Base-by-base conservation (phyloP, 2,113 vertebrate genomes). In the Petromus typicus region DNA sequence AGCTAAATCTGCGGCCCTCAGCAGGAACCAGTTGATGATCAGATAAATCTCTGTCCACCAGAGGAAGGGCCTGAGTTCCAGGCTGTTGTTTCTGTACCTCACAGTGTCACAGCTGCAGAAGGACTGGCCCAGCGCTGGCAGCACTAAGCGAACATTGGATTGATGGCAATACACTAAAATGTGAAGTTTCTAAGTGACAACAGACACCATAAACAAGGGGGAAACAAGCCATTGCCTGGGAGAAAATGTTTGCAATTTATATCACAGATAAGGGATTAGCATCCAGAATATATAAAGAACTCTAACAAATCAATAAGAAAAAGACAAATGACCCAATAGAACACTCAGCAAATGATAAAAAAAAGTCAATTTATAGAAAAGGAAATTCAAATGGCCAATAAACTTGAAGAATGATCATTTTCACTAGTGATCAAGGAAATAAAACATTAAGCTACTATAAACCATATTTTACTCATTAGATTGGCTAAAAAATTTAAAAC, bases 201-300 rank as follows among this genome's bases (percentile, higher is more conserved):
- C 51, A 83, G 79, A 81, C 34, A 40, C 95, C 83, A 84, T 96
- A 97, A 97, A 97, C 96, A 96, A 95, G 93, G 82, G 79, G 57
- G 56, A 66, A 96, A 96, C 97, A 84, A 91, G 94, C 89, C 12
- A 34, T 94, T 85, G 89, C 96, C 75, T 1, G 79, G 61, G 95
- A 96, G 95, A 87, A 96, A 94, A 95, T 93, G 96, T 97, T 87
- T 96, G 91, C 97, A 84, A 95, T 97, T 97, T 97, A 97, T 97
- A 81, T 94, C 92, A 64, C 83, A 96, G 89, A 95, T 96, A 96
- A 96, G 80, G 91, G 96, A 96, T 96, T 95, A 97, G 86, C 95
- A 95, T 96, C 95, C 89, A 97, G 94, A 97, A 97, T 97, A 97
- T 96, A 97, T 96, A 97, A 97, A 97, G 97, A 97, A 97, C 96